These are phyloP conservation scores for Todus mexicanus DNA, from an alignment of 2,797 vertebrate species.

Conservation along the genomic window DNA sequence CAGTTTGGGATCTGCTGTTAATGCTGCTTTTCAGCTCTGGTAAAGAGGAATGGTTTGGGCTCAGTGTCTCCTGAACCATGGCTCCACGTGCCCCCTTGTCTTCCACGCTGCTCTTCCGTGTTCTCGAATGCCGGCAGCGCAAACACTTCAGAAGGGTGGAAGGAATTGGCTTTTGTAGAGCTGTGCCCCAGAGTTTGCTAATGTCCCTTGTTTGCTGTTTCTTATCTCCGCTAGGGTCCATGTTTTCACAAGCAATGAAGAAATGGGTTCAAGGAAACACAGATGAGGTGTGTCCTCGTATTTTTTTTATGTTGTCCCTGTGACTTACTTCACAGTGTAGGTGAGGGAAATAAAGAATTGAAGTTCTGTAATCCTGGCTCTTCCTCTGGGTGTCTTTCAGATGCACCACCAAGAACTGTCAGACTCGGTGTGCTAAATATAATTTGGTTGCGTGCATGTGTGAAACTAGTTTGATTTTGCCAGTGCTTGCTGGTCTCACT, in stretches of 20 bases:
- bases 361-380: neutral
- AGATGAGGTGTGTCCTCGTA: constrained; percentile 84
- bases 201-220: neutral
- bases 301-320: neutral
- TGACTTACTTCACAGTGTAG: neutral
- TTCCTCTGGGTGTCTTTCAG: neutral
- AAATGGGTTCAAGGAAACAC: constrained; percentile 99
- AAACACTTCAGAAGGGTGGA: neutral
- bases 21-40: neutral
- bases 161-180: neutral
- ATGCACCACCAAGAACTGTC: neutral
- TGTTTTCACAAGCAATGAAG: constrained; percentile 99
- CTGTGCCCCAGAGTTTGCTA: neutral
- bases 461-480: neutral
- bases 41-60: neutral
- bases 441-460: neutral
- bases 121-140: neutral
- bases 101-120: neutral
- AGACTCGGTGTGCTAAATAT: neutral
- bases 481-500: neutral
- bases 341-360: neutral
- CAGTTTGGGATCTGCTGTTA: neutral
- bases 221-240: constrained; percentile 84
- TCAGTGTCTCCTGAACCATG: neutral
- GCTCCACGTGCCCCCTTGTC: neutral